Base-by-base conservation (phyloP, 2,113 vertebrate species). In the Crotophaga sulcirostris region DNA sequence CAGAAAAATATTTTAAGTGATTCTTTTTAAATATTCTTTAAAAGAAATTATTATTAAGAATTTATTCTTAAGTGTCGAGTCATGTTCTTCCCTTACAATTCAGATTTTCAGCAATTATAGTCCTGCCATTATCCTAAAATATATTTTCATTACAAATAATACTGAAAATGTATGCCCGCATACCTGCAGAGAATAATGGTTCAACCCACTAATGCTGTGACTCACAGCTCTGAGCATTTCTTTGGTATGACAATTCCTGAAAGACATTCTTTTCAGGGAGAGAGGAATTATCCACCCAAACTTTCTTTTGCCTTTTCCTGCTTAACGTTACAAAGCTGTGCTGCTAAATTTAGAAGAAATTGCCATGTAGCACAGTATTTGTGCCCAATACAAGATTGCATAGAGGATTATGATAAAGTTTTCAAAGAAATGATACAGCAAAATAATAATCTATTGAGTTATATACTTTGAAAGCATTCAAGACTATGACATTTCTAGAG, bases 91-190 rank as follows among this genome's bases (percentile, higher is more conserved):
- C 87, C 90, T 94, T 79, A 76, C 31, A 78, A 77, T 58, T 86
- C 78, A 96, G 88, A 59, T 96, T 80, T 95, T 93, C 92, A 78
- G 59, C 95, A 52, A 88, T 81, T 89, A 36, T 55, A 72, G 34
- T n/a, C 42, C 47, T 85, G n/a, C 33, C 70, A 38, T 91, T 94
- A 79, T 54, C 17, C 63, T 75, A 72, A 95, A 89, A 89, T 94
- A 73, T 42, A 72, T 88, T 66, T 87, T 74, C n/a, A n/a, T n/a
- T n/a, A n/a, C n/a, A n/a, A 67, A 31, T 81, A 84, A 74, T 66
- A 49, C 56, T 89, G 25, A 62, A 79, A 94, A 73, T 76, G 51
- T 47, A 76, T 82, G 45, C 45, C 67, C 47, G 66, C 66, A 77
- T 68, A 82, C 69, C 79, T 84, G 42, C 69, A 76, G 19, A 89